These are phyloP conservation scores for Channa striata DNA, from an alignment of 2,797 vertebrate genomes.

Conservation along the genomic window DNA sequence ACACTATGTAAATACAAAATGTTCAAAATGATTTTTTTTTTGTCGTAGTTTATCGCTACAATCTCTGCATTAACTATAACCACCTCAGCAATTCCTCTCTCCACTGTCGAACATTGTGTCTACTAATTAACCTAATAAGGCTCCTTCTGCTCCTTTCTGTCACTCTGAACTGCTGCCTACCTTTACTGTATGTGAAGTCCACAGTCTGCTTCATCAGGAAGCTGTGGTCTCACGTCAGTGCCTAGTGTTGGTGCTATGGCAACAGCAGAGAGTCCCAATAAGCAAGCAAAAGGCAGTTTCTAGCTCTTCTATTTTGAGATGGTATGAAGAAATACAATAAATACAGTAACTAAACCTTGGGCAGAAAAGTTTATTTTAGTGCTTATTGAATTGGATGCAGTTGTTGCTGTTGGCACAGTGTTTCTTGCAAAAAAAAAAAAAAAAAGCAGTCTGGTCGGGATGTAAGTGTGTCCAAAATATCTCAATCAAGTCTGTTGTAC, in stretches of 20 bases:
- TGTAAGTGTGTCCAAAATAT: conserved; percentile 26
- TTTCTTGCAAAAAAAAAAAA: too few relatives aligned
- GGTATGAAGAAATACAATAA: conserved; percentile 6
- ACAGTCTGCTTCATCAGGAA: conserved; percentile 8
- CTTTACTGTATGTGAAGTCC: background rate
- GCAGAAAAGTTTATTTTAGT: background rate
- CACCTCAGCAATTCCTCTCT: too few relatives aligned
- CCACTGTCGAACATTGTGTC: background rate
- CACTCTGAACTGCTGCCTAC: background rate
- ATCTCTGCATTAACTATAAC: too few relatives aligned
- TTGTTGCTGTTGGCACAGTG: conserved; percentile 8
- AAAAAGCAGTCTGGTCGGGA: conserved; percentile 9
- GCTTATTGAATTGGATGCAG: background rate
- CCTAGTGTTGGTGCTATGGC: conserved; percentile 34
- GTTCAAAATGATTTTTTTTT: too few relatives aligned
- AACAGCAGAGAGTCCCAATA: conserved; percentile 30
- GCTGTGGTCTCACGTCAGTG: background rate
- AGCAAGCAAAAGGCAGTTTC: conserved; percentile 16
- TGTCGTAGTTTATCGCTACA: too few relatives aligned
- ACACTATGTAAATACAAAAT: too few relatives aligned
- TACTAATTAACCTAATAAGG: background rate
- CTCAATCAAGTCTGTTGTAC: conserved; percentile 19
- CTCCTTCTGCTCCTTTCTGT: background rate
- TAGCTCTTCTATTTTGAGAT: conserved; percentile 13
- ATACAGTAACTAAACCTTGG: background rate